Evolutionary conservation across 2,888 invertebrate genomes (phyloP).

Genomic region (Polydrusus tereticollis): DNA sequence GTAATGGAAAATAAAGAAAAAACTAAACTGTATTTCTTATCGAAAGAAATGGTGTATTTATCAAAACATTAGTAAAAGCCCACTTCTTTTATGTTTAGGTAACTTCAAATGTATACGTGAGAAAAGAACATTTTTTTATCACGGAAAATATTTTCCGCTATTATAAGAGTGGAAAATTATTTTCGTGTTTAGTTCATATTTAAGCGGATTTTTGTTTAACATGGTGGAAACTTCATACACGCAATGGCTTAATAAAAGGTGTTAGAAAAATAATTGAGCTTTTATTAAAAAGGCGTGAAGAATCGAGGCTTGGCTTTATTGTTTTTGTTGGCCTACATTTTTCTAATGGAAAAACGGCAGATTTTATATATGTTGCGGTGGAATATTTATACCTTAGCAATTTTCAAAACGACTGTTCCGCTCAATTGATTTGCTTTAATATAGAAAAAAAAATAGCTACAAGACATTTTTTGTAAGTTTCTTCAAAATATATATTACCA

Average conservation of each 20-base stretch:
- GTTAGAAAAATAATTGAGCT: constrained; percentile 1
- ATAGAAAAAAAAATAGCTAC: too few species aligned
- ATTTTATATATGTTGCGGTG: too few species aligned
- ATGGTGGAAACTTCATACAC: background rate
- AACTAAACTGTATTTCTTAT: too few species aligned
- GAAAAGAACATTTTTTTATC: background rate
- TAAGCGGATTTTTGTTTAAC: constrained; percentile 1
- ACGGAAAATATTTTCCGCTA: background rate
- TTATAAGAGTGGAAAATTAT: constrained; percentile 2
- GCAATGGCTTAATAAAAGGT: background rate
- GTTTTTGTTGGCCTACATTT: too few species aligned
- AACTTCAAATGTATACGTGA: background rate
- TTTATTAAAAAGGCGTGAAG: background rate
- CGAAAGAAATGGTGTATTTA: background rate
- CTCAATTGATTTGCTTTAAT: too few species aligned
- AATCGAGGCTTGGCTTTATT: background rate
- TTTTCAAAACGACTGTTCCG: too few species aligned
- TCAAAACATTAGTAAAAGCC: background rate
- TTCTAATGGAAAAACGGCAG: too few species aligned
- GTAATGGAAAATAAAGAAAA: too few species aligned
- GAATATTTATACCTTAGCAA: too few species aligned
- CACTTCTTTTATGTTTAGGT: background rate
- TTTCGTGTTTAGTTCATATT: background rate
- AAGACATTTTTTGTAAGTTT: too few species aligned
- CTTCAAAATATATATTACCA: too few species aligned